Evolutionary conservation across 1,140 invertebrate species (phyloP).

Genomic region (Calephelis nemesis): DNA sequence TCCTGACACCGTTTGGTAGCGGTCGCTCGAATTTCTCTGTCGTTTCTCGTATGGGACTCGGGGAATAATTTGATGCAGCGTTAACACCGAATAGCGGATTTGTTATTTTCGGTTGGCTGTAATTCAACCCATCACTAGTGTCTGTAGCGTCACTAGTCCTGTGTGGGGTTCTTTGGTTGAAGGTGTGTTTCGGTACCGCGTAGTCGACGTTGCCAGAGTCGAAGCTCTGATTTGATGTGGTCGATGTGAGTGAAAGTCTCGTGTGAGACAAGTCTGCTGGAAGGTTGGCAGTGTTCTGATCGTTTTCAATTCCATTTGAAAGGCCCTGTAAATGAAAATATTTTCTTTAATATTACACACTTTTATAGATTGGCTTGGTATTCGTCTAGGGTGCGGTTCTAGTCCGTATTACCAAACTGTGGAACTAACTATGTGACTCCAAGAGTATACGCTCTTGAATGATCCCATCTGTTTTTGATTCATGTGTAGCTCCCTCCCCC

Average conservation of each 20-base stretch:
- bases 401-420: no score
- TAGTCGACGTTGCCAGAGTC: conserved; percentile 67
- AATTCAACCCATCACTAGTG: conserved; percentile 43
- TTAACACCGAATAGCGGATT: conserved; percentile 76
- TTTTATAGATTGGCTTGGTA: no score
- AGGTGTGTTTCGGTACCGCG: conserved; percentile 61
- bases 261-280: conserved; percentile 69
- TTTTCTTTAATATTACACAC: background rate
- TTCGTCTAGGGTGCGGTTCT: no score
- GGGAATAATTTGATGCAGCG: conserved; percentile 72
- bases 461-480: no score
- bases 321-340: conserved; percentile 61
- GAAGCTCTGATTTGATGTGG: conserved; percentile 68
- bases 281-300: conserved; percentile 75
- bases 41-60: conserved; percentile 41
- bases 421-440: no score
- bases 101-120: conserved; percentile 56
- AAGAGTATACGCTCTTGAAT: no score
- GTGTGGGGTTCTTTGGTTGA: conserved; percentile 42
- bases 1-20: conserved; percentile 75
- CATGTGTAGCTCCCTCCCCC: no score
- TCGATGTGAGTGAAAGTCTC: conserved; percentile 65
- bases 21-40: conserved; percentile 54
- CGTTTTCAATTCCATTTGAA: conserved; percentile 77
- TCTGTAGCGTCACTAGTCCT: conserved; percentile 46